Evolutionary conservation across 2,113 vertebrate species (phyloP).

Genomic region (Toxostoma redivivum): DNA sequence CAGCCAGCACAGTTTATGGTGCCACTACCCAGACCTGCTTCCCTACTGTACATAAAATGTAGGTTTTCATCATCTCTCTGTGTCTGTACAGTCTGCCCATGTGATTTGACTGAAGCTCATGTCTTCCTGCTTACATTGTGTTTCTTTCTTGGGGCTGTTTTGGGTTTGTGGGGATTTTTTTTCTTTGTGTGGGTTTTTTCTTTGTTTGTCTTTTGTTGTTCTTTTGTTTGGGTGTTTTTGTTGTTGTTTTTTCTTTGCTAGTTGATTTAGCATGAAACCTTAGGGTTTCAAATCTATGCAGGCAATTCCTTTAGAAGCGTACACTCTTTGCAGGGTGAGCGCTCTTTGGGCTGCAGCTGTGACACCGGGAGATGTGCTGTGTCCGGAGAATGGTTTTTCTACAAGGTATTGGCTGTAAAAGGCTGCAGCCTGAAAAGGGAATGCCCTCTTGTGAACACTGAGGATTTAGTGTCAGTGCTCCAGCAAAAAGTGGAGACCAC

Average conservation of each 20-base stretch:
- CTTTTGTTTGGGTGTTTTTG: not conserved
- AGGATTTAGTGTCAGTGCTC: not conserved
- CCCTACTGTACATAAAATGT: not conserved
- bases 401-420: accelerated
- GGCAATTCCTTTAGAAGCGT: not conserved
- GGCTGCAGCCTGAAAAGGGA: not conserved
- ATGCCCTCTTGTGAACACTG: not conserved
- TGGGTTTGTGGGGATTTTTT: too few species aligned
- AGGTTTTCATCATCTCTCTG: not conserved
- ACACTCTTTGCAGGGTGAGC: not conserved
- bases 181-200: not conserved
- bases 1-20: not conserved
- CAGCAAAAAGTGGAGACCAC: not conserved
- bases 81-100: not conserved
- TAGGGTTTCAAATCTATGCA: not conserved
- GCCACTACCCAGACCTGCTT: not conserved
- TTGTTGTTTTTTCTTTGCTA: not conserved
- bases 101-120: not conserved
- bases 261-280: not conserved
- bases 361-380: not conserved
- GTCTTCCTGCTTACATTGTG: not conserved
- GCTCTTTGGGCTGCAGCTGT: not conserved
- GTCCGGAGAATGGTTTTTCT: not conserved
- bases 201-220: not conserved
- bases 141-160: not conserved